These are phyloP conservation scores for Melieria omissa DNA, from an alignment of 2,888 invertebrate genomes.

Conservation along the genomic window DNA sequence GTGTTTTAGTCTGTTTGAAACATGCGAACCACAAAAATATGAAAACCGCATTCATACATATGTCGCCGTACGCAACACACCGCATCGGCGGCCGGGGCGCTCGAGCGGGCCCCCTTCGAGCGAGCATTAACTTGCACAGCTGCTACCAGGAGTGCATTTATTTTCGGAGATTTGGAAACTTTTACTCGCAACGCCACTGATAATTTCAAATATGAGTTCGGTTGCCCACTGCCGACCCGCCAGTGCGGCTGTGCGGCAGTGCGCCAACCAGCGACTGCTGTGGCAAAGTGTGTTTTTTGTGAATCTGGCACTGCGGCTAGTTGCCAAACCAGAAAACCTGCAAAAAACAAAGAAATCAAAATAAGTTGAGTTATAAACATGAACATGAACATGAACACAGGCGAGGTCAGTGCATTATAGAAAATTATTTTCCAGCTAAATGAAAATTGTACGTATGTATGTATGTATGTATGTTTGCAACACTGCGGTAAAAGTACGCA, in stretches of 20 bases:
- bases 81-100: neutral
- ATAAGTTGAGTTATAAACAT: neutral
- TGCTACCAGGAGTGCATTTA: neutral
- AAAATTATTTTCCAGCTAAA: conserved; percentile 11
- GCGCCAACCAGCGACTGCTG: neutral
- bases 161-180: neutral
- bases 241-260: neutral
- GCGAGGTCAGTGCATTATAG: conserved; percentile 21
- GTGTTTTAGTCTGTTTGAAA: conserved; percentile 35
- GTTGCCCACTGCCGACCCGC: conserved; percentile 16
- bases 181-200: conserved; percentile 3
- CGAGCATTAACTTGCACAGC: neutral
- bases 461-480: conserved; percentile 11
- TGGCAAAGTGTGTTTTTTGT: neutral
- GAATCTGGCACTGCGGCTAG: neutral
- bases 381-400: conserved; percentile 16
- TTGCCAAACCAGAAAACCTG: neutral
- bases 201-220: conserved; percentile 30
- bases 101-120: neutral
- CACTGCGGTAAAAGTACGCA: too few species aligned
- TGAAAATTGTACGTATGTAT: neutral
- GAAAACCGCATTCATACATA: conserved; percentile 59
- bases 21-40: conserved; percentile 60
- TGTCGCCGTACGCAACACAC: conserved; percentile 37
- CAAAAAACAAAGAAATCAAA: neutral